These are phyloP conservation scores for Trematomus bernacchii DNA, from an alignment of 2,797 vertebrate species.

Conservation along the genomic window DNA sequence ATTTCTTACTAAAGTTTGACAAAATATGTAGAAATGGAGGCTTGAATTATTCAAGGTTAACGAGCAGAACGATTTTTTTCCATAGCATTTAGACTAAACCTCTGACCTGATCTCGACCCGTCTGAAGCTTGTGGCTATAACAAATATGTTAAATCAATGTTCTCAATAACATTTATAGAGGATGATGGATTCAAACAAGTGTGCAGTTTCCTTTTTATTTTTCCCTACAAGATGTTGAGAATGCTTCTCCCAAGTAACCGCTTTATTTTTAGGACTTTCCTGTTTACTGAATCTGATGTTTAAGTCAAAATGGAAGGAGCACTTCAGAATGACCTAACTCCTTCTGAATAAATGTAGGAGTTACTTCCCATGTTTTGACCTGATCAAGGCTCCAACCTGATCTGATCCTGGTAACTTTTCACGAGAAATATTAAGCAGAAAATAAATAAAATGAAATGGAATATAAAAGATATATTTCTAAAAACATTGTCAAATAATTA, in stretches of 20 bases:
- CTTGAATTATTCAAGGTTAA: slow-evolving; percentile 20
- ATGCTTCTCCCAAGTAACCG: slow-evolving; percentile 24
- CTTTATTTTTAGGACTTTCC: slow-evolving; percentile 9
- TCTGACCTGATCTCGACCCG: background rate
- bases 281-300: slow-evolving; percentile 20
- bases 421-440: background rate
- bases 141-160: background rate
- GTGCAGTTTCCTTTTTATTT: slow-evolving; percentile 13
- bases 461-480: background rate
- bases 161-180: slow-evolving; percentile 7
- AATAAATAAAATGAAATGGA: background rate
- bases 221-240: background rate
- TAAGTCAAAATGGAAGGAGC: slow-evolving; percentile 6
- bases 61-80: slow-evolving; percentile 13
- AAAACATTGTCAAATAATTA: background rate
- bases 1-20: slow-evolving; percentile 32
- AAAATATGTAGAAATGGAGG: slow-evolving; percentile 14
- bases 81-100: background rate
- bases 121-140: background rate
- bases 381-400: background rate
- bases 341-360: background rate
- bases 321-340: slow-evolving; percentile 16
- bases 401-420: background rate
- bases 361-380: slow-evolving; percentile 1
- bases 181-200: slow-evolving; percentile 27